These are phyloP conservation scores for Palythoa heliodiscus DNA, from an alignment of 92 coral and sea anemone species.

Conservation along the genomic window DNA sequence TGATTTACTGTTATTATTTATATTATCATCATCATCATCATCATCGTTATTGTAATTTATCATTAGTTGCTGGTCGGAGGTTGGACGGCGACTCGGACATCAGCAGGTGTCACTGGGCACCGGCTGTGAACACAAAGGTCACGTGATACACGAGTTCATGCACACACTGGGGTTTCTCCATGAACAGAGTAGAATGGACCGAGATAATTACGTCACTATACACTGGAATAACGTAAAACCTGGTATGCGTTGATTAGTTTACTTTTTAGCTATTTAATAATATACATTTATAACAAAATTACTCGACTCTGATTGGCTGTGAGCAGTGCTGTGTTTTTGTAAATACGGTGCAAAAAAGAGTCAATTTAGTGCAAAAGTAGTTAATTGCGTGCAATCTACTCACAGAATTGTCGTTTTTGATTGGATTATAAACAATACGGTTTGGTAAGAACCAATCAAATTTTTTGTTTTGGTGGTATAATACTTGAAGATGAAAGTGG, in stretches of 20 bases:
- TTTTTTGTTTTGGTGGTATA: too few relatives aligned
- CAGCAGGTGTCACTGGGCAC: constrained; percentile 60
- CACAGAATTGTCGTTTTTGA: too few relatives aligned
- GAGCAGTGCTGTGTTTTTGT: too few relatives aligned
- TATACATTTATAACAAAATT: too few relatives aligned
- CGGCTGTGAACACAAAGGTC: constrained; percentile 61
- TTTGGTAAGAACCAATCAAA: too few relatives aligned
- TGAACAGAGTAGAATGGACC: constrained; percentile 68
- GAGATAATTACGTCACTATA: constrained; percentile 53
- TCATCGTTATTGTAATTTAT: background rate
- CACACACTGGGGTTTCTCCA: constrained; percentile 65
- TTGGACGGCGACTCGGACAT: constrained; percentile 57
- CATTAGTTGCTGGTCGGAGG: constrained; percentile 59
- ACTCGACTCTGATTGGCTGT: too few relatives aligned
- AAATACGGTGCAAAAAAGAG: too few relatives aligned
- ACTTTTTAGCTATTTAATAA: too few relatives aligned
- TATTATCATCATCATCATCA: background rate
- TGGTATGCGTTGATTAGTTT: constrained; percentile 34
- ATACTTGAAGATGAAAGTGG: too few relatives aligned
- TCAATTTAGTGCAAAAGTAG: too few relatives aligned
- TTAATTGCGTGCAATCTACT: too few relatives aligned
- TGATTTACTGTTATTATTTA: background rate
- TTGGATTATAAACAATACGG: too few relatives aligned
- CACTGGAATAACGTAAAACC: constrained; percentile 28
- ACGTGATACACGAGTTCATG: constrained; percentile 65